Evolutionary conservation across 2,888 invertebrate genomes (phyloP).

Genomic region (Microctonus aethiopoides): DNA sequence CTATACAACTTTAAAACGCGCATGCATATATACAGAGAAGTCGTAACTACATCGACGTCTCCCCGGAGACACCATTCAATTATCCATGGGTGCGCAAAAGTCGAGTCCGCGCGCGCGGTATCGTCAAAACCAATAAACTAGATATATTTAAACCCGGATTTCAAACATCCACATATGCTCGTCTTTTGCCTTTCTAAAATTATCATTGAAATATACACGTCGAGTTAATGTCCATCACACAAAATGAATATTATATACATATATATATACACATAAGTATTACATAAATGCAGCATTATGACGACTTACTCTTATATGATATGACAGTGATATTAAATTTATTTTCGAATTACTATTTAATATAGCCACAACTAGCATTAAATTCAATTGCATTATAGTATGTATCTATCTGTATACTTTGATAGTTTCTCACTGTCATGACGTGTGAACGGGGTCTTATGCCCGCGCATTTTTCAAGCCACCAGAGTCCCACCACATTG

Average conservation of each 20-base stretch:
- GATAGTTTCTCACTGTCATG: conserved; percentile 49
- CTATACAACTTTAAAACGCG: conserved; percentile 13
- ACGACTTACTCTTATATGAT: too few relatives aligned
- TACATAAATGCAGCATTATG: too few relatives aligned
- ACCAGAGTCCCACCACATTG: conserved; percentile 40
- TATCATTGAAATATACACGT: conserved; percentile 22
- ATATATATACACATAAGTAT: background rate
- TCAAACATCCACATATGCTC: conserved; percentile 1
- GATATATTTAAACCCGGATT: conserved; percentile 40
- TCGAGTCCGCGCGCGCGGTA: conserved; percentile 38
- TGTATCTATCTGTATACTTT: conserved; percentile 8
- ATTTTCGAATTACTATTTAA: background rate
- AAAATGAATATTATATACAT: too few relatives aligned
- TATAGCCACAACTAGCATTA: conserved; percentile 11
- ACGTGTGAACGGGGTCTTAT: conserved; percentile 50
- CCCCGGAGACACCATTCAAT: conserved; percentile 46
- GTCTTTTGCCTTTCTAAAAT: conserved; percentile 29
- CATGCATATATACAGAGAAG: conserved; percentile 19
- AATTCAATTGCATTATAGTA: conserved; percentile 40
- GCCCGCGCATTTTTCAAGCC: conserved; percentile 36
- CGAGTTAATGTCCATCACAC: too few relatives aligned
- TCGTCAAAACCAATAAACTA: conserved; percentile 47
- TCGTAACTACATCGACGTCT: conserved; percentile 34
- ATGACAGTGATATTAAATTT: conserved; percentile 12
- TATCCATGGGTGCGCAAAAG: conserved; percentile 23